Evolutionary conservation across 2,113 vertebrate species (phyloP), one percentile per base, ranked within the genome.

Genomic region (Thunnus thynnus): DNA sequence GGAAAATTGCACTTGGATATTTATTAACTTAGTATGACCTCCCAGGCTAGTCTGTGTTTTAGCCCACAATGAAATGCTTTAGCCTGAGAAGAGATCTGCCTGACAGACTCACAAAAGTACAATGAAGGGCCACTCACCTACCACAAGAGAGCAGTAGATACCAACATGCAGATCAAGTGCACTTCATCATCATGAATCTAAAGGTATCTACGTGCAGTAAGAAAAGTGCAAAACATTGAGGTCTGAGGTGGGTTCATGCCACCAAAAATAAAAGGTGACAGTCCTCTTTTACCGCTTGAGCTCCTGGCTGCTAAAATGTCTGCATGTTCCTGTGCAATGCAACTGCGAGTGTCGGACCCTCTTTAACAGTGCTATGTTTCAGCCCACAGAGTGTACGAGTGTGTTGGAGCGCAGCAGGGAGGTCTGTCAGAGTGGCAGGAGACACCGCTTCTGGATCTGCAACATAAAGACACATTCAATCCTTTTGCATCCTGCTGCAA

Each of bases 351-450:
- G 52, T 51, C 30, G 10, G 44, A n/a, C 51, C 1, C 30, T 16
- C 16, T n/a, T 30, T 86, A 69, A 88, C 30, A 9, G 16, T 50
- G 50, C 51, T 88, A 10, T 72, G 55, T 2, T 67, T 78, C 86
- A 94, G 93, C 90, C 87, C 84, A 86, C 82, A 91, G 89, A 20
- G 90, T 93, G 68, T 72, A 84, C 0, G 60, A 89, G 75, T 58
- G 60, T 44, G 2, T 70, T 1, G 71, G 65, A 36, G 65, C 0
- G 10, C 76, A 85, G 76, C 73, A 70, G 60, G 82, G 54, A 3
- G 71, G 20, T 8, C 83, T 91, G 78, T 41, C 76, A 1, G 89
- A 90, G 75, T 92, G 89, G 91, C 17, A 48, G 61, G 91, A 90
- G 62, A 25, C 48, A 0, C 44, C 76, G 0, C 8, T 14, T 0